Percentiles rank a stretch among this genome's conserved stretches.
phyloP scores from a whole-genome alignment of 2,113 vertebrate genomes.

The Pipa parva region DNA sequence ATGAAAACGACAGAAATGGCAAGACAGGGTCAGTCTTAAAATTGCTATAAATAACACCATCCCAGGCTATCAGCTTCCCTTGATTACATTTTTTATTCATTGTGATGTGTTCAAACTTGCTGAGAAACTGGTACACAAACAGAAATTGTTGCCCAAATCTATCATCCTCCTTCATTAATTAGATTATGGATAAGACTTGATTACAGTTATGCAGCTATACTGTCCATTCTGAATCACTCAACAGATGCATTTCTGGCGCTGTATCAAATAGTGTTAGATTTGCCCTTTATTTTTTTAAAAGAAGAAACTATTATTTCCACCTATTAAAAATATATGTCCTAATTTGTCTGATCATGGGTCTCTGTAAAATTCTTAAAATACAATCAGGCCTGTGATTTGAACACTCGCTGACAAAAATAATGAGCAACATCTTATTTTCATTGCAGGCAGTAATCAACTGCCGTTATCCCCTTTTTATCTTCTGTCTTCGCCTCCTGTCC shows the following conservation, averaged over 20 bases:
- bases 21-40: not conserved
- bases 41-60: conserved; percentile 21
- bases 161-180: not conserved
- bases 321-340: too few species aligned
- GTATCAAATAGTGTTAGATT: too few species aligned
- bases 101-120: not conserved
- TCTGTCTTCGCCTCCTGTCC: too few species aligned
- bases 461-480: too few species aligned
- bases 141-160: not conserved
- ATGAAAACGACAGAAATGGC: not conserved
- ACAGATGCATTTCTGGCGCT: not conserved
- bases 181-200: conserved; percentile 12
- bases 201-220: not conserved
- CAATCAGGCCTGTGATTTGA: too few species aligned
- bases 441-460: too few species aligned
- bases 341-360: too few species aligned
- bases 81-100: not conserved
- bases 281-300: not conserved
- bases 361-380: too few species aligned
- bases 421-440: too few species aligned
- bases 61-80: not conserved
- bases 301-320: too few species aligned
- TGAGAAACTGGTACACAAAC: not conserved
- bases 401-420: too few species aligned
- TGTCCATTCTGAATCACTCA: conserved; percentile 4